These are phyloP conservation scores for Aurelia aurita DNA, from an alignment of 30 jellyfish, hydroid and myxozoan genomes.

Conservation along the genomic window DNA sequence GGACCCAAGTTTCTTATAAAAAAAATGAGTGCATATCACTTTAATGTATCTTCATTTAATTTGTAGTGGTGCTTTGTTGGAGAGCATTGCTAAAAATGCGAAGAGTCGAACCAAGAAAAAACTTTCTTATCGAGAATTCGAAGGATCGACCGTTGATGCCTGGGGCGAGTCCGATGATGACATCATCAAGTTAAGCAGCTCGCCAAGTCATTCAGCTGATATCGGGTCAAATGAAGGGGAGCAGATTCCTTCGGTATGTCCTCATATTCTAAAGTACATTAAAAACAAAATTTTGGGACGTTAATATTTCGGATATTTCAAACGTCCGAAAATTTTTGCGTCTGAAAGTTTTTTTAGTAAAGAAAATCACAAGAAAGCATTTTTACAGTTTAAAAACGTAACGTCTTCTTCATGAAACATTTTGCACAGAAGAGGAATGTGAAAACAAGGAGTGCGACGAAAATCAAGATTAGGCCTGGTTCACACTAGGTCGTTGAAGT, in stretches of 20 bases:
- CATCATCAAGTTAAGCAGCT: slow-evolving; percentile 38
- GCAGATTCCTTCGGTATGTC: no score
- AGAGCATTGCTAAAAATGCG: slow-evolving; percentile 71
- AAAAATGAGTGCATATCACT: no score
- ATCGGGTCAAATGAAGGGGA: background rate
- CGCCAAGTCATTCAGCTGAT: slow-evolving; percentile 37
- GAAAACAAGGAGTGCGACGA: no score
- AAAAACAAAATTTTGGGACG: background rate
- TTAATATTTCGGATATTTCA: background rate
- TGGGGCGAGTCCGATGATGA: slow-evolving; percentile 97
- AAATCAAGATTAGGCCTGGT: no score
- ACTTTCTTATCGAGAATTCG: slow-evolving; percentile 85
- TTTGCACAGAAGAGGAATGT: no score
- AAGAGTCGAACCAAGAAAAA: slow-evolving; percentile 50
- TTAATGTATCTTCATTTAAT: background rate
- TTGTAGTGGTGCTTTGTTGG: slow-evolving; percentile 74
- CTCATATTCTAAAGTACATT: background rate
- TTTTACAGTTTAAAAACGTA: no score
- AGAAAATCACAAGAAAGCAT: background rate
- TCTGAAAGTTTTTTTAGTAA: no score
- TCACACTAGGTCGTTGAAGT: no score
- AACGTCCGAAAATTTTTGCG: background rate
- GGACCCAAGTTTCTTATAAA: no score
- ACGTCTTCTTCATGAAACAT: no score
- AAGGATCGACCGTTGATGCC: slow-evolving; percentile 95